These are phyloP conservation scores for Mechanitis messenoides DNA, from an alignment of 2,888 invertebrate genomes.

Conservation along the genomic window DNA sequence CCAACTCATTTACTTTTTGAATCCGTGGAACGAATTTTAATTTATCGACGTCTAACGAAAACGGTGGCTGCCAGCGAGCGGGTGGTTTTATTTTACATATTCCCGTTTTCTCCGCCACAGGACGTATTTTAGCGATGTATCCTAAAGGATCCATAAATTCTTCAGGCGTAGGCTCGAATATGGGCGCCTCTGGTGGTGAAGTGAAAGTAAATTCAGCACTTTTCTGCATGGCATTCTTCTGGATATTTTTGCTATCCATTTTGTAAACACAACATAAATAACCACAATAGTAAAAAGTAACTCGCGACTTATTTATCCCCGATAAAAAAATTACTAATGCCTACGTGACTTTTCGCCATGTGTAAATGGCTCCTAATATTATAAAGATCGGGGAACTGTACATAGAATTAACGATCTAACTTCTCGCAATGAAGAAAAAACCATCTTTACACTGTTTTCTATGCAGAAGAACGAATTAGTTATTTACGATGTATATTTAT, in stretches of 20 bases:
- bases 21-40: slow-evolving; percentile 74
- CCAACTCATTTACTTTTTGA: slow-evolving; percentile 73
- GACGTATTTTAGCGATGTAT: slow-evolving; percentile 84
- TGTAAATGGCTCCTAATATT: slow-evolving; percentile 69
- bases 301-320: slow-evolving; percentile 15
- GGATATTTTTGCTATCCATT: slow-evolving; percentile 71
- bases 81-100: slow-evolving; percentile 88
- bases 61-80: slow-evolving; percentile 85
- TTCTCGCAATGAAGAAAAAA: slow-evolving; percentile 15
- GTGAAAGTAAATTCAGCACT: slow-evolving; percentile 72
- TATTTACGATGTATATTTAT: not conserved
- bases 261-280: slow-evolving; percentile 28
- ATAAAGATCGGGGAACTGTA: slow-evolving; percentile 26
- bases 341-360: slow-evolving; percentile 74
- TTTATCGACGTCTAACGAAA: slow-evolving; percentile 84
- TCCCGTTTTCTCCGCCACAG: slow-evolving; percentile 82
- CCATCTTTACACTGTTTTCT: slow-evolving; percentile 19
- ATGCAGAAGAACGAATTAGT: not conserved
- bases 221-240: slow-evolving; percentile 74
- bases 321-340: slow-evolving; percentile 37
- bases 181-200: slow-evolving; percentile 80
- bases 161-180: slow-evolving; percentile 82
- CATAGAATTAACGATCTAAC: slow-evolving; percentile 18
- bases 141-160: slow-evolving; percentile 85
- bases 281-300: slow-evolving; percentile 16